phyloP scores from a whole-genome alignment of 1,140 invertebrate genomes.

The Tetraneura akinire region DNA sequence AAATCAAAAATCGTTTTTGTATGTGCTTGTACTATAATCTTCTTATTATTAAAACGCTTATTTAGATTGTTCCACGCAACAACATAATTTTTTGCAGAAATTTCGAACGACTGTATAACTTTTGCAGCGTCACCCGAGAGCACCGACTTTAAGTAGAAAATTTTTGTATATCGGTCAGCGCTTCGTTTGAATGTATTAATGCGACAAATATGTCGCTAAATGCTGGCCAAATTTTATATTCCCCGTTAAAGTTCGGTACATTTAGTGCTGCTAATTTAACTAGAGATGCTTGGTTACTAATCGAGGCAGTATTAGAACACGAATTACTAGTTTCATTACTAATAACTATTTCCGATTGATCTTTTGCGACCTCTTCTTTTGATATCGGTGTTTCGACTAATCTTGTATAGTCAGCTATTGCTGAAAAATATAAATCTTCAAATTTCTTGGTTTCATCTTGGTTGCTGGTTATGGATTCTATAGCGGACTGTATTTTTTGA shows the following conservation, averaged over 20 bases:
- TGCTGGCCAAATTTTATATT: neutral
- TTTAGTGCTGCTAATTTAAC: neutral
- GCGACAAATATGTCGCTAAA: neutral
- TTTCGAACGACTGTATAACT: neutral
- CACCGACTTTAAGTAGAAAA: neutral
- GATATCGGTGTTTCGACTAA: too few species aligned
- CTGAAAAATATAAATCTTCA: too few species aligned
- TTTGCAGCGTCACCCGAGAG: neutral
- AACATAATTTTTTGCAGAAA: neutral
- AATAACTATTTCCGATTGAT: too few species aligned
- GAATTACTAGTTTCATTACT: too few species aligned
- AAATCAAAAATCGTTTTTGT: neutral
- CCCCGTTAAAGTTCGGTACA: neutral
- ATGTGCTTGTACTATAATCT: neutral
- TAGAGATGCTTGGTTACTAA: neutral
- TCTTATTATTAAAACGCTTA: neutral
- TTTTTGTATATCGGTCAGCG: neutral
- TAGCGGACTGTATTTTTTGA: slow-evolving; percentile 1
- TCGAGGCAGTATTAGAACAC: too few species aligned
- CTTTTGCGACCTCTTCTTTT: too few species aligned
- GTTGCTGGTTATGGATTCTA: neutral
- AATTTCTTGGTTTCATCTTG: too few species aligned
- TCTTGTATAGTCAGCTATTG: too few species aligned
- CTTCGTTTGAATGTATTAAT: neutral
- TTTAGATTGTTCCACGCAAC: neutral